These are phyloP conservation scores for Xenopus laevis DNA, from an alignment of 2,113 vertebrate species.

Conservation along the genomic window DNA sequence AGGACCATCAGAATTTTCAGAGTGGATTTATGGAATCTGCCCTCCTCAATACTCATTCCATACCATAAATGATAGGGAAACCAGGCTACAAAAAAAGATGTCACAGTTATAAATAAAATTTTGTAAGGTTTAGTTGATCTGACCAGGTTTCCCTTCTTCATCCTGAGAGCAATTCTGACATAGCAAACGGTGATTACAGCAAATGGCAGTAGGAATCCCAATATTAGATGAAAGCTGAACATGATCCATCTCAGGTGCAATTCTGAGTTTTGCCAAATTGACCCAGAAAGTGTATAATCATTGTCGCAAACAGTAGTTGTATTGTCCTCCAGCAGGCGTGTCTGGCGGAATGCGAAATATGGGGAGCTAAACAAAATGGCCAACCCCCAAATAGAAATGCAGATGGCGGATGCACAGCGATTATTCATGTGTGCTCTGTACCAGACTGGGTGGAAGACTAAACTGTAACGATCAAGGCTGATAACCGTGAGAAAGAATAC, in stretches of 20 bases:
- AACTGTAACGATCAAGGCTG: slow-evolving; percentile 53
- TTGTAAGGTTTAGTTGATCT: slow-evolving; percentile 73
- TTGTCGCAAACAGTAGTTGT: slow-evolving; percentile 45
- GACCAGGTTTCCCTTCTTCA: slow-evolving; percentile 61
- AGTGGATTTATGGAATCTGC: not conserved
- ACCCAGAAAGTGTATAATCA: slow-evolving; percentile 37
- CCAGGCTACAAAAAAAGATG: slow-evolving; percentile 77
- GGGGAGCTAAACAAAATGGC: slow-evolving; percentile 43
- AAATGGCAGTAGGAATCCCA: slow-evolving; percentile 72
- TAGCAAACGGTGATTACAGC: slow-evolving; percentile 69
- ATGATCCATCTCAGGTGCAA: slow-evolving; percentile 22
- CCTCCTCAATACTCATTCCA: slow-evolving; percentile 35
- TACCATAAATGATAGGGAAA: slow-evolving; percentile 69
- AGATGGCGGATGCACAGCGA: slow-evolving; percentile 29
- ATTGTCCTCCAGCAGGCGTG: slow-evolving; percentile 7
- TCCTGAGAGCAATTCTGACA: slow-evolving; percentile 62
- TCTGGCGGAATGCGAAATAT: slow-evolving; percentile 49
- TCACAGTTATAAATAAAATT: slow-evolving; percentile 68
- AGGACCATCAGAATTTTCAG: slow-evolving; percentile 4
- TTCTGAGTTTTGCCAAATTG: slow-evolving; percentile 22
- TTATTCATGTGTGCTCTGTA: slow-evolving; percentile 47
- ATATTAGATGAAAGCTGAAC: slow-evolving; percentile 47
- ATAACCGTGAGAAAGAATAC: slow-evolving; percentile 52
- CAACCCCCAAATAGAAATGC: slow-evolving; percentile 48
- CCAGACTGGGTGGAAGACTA: slow-evolving; percentile 53